Evolutionary conservation across 2,113 vertebrate genomes (phyloP), one percentile per base, ranked within the genome.

Genomic region (Petromus typicus): DNA sequence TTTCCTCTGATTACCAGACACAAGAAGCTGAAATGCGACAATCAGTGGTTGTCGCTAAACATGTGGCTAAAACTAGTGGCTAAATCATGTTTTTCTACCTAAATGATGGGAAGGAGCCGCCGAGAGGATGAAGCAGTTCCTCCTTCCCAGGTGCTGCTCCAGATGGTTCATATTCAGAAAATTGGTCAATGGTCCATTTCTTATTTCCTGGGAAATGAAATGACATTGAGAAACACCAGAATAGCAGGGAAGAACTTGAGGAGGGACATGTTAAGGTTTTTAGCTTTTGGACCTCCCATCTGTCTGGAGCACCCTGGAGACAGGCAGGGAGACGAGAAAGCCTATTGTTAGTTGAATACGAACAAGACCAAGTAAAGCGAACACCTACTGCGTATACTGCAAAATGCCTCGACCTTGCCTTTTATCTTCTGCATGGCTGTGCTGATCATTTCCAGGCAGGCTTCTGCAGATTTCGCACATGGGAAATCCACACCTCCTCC

Each of bases 151-250:
- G 73, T 67, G 40, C 43, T 54, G 7, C 64, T 90, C 43, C 85
- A 81, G 45, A 93, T 66, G 95, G 59, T 48, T 64, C 30, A 27
- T 34, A 43, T n/a, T 93, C 85, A 66, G 63, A 93, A 94, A 90
- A 78, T 3, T 66, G 76, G 76, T 91, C 81, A 81, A 2, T 84
- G 0, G 4, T 67, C 96, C 90, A 92, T 67, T 89, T 76, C 64
- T 51, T 66, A 51, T 81, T 91, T 63, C 85, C 85, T 63, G 43
- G 30, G 81, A 94, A 67, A 81, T 64, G 34, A 96, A 89, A 85
- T 37, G 76, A 76, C 63, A 76, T 89, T 59, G 64, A 78, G 87
- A 37, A 92, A 82, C 80, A 64, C 34, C 40, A 88, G 32, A 76
- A 54, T 32, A 69, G 69, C 63, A 40, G 12, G 40, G 45, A 94